phyloP scores from a whole-genome alignment of 2,888 invertebrate species.

The Neoascia interrupta region DNA sequence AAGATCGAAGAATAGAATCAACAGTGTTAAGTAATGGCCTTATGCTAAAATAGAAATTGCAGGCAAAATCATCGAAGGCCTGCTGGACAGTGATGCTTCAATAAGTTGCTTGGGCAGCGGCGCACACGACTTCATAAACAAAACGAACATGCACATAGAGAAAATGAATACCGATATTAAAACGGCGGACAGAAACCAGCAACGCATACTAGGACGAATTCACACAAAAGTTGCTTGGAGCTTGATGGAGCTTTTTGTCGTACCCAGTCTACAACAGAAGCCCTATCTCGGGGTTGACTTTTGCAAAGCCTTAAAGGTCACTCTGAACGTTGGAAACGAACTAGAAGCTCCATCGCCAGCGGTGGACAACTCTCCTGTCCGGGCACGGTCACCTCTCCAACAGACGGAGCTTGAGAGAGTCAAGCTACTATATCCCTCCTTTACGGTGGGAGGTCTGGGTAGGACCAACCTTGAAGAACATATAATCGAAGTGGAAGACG shows the following conservation, averaged over 20 bases:
- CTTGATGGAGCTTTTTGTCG: neutral
- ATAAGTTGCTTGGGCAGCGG: neutral
- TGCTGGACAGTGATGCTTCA: constrained; percentile 4
- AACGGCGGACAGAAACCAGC: neutral
- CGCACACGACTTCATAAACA: too few species aligned
- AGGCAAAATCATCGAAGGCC: neutral
- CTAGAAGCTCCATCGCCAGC: neutral
- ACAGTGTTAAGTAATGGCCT: neutral
- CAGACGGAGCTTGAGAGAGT: too few species aligned
- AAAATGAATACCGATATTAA: neutral
- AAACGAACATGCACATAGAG: neutral
- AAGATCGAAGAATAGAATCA: neutral
- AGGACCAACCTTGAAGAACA: too few species aligned
- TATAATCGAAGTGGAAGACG: too few species aligned
- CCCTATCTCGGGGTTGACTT: too few species aligned
- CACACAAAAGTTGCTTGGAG: neutral
- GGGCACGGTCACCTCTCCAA: too few species aligned
- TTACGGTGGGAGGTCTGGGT: too few species aligned
- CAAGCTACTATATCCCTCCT: too few species aligned
- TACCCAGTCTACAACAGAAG: neutral
- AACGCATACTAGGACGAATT: neutral
- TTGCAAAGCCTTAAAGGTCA: too few species aligned
- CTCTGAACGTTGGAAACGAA: too few species aligned
- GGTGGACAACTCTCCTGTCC: neutral
- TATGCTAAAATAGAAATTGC: neutral